Evolutionary conservation across 1,140 invertebrate genomes (phyloP), one percentile per base, ranked within the genome.

Genomic region (Melanaphis sacchari): DNA sequence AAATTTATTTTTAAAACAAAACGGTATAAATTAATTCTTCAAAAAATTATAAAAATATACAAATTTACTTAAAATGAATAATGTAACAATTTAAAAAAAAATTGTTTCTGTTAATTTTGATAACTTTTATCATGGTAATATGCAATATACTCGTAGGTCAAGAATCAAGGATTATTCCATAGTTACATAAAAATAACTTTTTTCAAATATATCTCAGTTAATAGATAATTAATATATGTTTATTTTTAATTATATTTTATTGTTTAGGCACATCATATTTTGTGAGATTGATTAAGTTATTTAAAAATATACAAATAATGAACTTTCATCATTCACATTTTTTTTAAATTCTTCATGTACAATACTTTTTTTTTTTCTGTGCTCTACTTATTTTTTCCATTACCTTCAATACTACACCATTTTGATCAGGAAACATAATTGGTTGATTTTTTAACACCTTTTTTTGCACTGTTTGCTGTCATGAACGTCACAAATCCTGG

Each of bases 401-500:
- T 49, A 92, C 36, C 4, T 43, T 81, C 8, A 92, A 11, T 52
- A 26, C n/a, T 31, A 92, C 9, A 38, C 91, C 91, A 40, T 82
- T 81, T 26, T 49, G 11, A 31, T 92, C 31, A 26, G 91, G 76
- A 26, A 49, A 92, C 76, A 76, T 21, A 21, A 92, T 82, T 18
- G 91, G 91, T 49, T n/a, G 46, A 6, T 81, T 84, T 0, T 84
- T 36, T 31, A 92, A 40, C 15, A 92, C 76, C 76, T 52, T 31
- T 18, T 46, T 92, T 82, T 11, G 91, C 91, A 38, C 59, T 46
- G 3, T 92, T 18, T 49, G 36, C 43, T 31, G 76, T 52, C 46
- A 52, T n/a, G 8, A 92, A 92, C 7, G 91, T 92, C 15, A 92
- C 76, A 52, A 92, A 92, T 41, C 91, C 91, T 1, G 82, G 91